Conservation (phyloP, 2,797 vertebrate species). For the Helostoma temminkii region DNA sequence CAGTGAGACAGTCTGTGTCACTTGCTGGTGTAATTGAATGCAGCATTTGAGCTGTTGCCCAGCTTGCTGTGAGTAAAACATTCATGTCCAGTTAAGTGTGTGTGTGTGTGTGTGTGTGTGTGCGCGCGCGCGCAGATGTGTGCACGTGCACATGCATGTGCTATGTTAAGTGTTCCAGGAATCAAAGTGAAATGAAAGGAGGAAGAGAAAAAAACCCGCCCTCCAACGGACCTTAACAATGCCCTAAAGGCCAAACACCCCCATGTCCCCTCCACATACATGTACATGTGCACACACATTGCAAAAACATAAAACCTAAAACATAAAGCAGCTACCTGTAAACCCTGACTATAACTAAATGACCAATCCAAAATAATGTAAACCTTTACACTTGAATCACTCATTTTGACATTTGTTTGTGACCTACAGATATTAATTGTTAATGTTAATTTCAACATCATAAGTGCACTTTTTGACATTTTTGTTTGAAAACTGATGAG, state of each 20-base stretch:
- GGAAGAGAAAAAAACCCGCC: constrained; percentile 36
- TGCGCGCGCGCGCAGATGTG: constrained; percentile 10
- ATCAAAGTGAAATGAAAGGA: constrained; percentile 71
- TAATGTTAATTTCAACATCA: neutral
- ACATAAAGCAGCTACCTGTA: constrained; percentile 16
- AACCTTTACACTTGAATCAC: neutral
- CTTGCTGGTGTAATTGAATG: constrained; percentile 59
- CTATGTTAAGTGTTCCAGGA: constrained; percentile 77
- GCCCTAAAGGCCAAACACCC: constrained; percentile 53
- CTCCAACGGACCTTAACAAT: constrained; percentile 62
- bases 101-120: constrained; percentile 13
- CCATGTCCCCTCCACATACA: constrained; percentile 30
- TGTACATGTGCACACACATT: constrained; percentile 8
- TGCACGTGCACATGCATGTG: constrained; percentile 32
- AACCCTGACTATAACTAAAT: constrained; percentile 30
- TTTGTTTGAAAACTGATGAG: too few relatives aligned
- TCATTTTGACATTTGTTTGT: neutral
- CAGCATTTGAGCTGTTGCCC: constrained; percentile 70
- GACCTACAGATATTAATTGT: too few relatives aligned
- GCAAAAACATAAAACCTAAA: neutral
- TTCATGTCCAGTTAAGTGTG: constrained; percentile 24
- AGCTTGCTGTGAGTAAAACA: constrained; percentile 70
- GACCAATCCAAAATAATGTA: constrained; percentile 13
- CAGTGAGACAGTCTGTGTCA: constrained; percentile 40
- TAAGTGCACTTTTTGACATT: constrained; percentile 3